These are phyloP conservation scores for Ameiurus melas DNA, from an alignment of 2,113 vertebrate genomes.

Conservation along the genomic window DNA sequence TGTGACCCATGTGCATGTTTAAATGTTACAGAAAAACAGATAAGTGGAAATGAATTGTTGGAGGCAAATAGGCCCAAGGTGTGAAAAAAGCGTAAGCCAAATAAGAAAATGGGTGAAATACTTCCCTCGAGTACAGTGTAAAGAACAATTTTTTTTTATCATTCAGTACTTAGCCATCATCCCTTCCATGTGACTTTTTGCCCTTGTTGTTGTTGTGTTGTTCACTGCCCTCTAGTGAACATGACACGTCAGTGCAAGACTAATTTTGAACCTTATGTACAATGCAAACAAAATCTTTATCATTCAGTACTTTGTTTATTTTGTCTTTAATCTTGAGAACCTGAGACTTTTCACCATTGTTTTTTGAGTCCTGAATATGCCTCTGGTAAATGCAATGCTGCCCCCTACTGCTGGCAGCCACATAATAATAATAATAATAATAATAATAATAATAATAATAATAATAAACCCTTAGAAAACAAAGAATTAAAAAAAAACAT, in stretches of 20 bases:
- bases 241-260: neutral
- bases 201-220: neutral
- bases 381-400: neutral
- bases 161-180: neutral
- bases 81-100: neutral
- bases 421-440: neutral
- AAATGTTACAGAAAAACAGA: neutral
- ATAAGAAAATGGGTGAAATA: neutral
- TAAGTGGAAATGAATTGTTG: neutral
- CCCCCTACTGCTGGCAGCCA: neutral
- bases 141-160: neutral
- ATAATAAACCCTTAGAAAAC: neutral
- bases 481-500: neutral
- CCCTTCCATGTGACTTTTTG: neutral
- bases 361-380: neutral
- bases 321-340: neutral
- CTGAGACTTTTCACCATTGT: neutral
- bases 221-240: conserved; percentile 1
- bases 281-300: neutral
- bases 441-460: neutral
- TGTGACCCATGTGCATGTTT: neutral
- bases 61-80: neutral
- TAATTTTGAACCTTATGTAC: neutral
- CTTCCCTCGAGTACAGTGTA: neutral
- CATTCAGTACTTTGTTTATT: neutral